Evolutionary conservation across 2,113 vertebrate species (phyloP).

Genomic region (Trematomus loennbergii): DNA sequence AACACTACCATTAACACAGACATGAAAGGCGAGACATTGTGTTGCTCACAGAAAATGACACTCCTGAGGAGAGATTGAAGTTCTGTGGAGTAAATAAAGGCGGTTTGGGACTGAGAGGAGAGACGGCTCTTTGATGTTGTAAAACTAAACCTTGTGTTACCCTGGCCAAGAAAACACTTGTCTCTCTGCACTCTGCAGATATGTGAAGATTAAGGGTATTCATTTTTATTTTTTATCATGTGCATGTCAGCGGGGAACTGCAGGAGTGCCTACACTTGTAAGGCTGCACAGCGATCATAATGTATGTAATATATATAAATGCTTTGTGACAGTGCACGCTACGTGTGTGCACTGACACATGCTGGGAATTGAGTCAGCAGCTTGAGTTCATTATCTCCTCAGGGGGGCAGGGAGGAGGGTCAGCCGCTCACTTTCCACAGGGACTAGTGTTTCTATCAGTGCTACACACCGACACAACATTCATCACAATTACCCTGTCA

Average conservation of each 20-base stretch:
- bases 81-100: conserved; percentile 49
- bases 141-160: conserved; percentile 25
- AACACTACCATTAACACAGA: conserved; percentile 2
- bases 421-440: conserved; percentile 28
- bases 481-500: conserved; percentile 53
- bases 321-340: background rate
- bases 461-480: conserved; percentile 27
- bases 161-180: conserved; percentile 26
- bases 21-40: background rate
- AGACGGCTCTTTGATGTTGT: conserved; percentile 46
- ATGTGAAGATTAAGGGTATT: background rate
- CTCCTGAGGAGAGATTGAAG: conserved; percentile 15
- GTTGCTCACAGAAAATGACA: conserved; percentile 33
- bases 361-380: conserved; percentile 38
- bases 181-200: background rate
- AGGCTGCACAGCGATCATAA: background rate
- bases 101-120: conserved; percentile 31
- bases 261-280: background rate
- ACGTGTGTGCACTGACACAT: conserved; percentile 2
- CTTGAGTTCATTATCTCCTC: conserved; percentile 47
- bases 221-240: background rate
- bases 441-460: conserved; percentile 14
- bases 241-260: background rate
- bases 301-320: background rate
- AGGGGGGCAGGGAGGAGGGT: conserved; percentile 10